Conservation (phyloP, 2,113 vertebrate species). For the Piprites chloris region DNA sequence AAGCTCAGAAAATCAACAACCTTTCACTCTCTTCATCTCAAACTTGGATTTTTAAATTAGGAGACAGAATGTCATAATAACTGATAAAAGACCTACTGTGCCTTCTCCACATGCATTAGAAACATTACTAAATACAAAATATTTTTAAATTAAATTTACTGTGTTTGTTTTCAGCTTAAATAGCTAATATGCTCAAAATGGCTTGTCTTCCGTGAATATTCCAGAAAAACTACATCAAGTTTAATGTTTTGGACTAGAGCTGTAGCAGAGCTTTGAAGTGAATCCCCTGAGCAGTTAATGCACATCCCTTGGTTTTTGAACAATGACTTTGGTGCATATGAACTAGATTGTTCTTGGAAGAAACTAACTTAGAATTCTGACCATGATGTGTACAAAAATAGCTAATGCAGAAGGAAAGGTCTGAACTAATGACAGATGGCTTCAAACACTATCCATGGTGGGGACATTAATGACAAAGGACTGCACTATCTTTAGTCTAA, state of each 20-base stretch:
- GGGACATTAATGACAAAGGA: neutral
- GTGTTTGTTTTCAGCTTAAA: neutral
- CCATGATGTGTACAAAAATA: accelerated
- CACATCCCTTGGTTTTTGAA: neutral
- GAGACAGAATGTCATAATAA: neutral
- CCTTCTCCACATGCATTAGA: neutral
- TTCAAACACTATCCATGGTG: neutral
- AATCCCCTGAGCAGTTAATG: neutral
- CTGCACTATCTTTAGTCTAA: neutral
- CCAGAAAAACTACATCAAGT: neutral
- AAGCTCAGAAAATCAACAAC: neutral
- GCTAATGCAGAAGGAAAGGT: neutral
- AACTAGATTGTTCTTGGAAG: neutral
- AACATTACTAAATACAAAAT: neutral
- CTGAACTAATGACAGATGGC: neutral
- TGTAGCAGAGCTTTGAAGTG: neutral
- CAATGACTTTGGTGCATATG: neutral
- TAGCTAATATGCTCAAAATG: neutral
- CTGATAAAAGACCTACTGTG: neutral
- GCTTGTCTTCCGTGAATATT: neutral
- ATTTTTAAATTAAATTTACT: neutral
- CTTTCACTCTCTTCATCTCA: neutral
- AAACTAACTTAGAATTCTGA: neutral
- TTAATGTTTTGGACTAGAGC: neutral
- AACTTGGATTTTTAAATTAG: neutral